Evolutionary conservation across 2,113 vertebrate species (phyloP).

Genomic region (Melanostigma gelatinosum): DNA sequence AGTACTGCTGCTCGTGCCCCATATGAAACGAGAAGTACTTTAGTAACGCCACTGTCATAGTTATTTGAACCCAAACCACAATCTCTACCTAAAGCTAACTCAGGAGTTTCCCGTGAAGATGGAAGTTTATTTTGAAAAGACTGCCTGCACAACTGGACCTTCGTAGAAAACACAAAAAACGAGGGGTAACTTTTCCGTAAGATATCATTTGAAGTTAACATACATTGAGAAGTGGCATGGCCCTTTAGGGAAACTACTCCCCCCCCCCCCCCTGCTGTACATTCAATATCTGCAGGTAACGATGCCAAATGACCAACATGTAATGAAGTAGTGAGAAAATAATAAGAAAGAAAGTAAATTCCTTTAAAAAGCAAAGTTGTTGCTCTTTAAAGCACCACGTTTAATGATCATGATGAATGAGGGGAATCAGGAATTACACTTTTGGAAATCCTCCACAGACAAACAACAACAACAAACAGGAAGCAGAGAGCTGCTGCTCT

Average conservation of each 20-base stretch:
- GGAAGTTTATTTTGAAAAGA: too few species aligned
- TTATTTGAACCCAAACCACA: too few species aligned
- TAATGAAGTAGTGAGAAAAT: background rate
- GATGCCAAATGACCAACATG: background rate
- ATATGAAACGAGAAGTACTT: too few species aligned
- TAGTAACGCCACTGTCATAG: too few species aligned
- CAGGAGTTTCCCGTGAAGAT: too few species aligned
- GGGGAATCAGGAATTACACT: background rate
- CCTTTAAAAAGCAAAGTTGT: background rate
- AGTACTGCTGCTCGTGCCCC: too few species aligned
- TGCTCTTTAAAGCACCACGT: too few species aligned
- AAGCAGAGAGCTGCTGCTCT: constrained; percentile 1
- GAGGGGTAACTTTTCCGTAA: background rate
- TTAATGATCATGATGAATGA: background rate
- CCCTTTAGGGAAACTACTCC: background rate
- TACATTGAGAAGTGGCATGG: background rate
- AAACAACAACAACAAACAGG: background rate
- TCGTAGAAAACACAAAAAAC: background rate
- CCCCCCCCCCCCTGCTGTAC: background rate
- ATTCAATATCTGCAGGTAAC: background rate
- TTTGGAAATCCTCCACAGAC: background rate
- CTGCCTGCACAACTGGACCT: too few species aligned
- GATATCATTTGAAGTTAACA: background rate
- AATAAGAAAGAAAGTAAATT: background rate
- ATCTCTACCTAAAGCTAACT: background rate